These are phyloP conservation scores for Protaetia brevitarsis DNA, from an alignment of 1,140 invertebrate species.

Conservation along the genomic window DNA sequence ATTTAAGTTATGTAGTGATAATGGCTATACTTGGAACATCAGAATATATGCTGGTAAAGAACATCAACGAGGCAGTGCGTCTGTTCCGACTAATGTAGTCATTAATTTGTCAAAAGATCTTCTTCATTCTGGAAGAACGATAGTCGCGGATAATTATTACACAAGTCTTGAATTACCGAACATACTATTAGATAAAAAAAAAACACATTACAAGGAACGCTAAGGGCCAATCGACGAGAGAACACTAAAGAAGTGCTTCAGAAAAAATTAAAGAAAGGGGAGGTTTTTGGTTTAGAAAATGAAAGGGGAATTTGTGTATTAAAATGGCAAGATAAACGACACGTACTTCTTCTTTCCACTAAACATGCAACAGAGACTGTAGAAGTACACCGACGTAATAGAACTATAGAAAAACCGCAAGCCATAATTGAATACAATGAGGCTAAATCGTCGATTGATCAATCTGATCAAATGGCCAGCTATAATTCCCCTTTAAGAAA, in stretches of 20 bases:
- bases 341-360: constrained; percentile 47
- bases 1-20: no score
- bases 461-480: no score
- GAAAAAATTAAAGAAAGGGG: constrained; percentile 43
- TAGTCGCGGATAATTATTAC: constrained; percentile 43
- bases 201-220: constrained; percentile 49
- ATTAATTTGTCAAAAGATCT: no score
- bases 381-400: constrained; percentile 34
- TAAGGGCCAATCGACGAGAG: constrained; percentile 45
- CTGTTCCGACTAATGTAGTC: no score
- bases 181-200: constrained; percentile 46
- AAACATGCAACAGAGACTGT: constrained; percentile 40
- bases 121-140: constrained; percentile 27
- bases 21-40: no score
- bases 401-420: constrained; percentile 43
- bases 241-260: constrained; percentile 41
- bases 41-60: not conserved
- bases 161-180: constrained; percentile 46
- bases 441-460: no score
- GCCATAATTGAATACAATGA: no score
- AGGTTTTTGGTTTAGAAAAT: no score
- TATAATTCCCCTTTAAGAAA: no score
- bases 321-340: constrained; percentile 48
- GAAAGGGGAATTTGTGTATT: constrained; percentile 46
- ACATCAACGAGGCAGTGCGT: not conserved